A percentile compares a stretch with the other conserved stretches of the same genome.
phyloP scores from a whole-genome alignment of 1,140 invertebrate species.

The Callitettix versicolor region DNA sequence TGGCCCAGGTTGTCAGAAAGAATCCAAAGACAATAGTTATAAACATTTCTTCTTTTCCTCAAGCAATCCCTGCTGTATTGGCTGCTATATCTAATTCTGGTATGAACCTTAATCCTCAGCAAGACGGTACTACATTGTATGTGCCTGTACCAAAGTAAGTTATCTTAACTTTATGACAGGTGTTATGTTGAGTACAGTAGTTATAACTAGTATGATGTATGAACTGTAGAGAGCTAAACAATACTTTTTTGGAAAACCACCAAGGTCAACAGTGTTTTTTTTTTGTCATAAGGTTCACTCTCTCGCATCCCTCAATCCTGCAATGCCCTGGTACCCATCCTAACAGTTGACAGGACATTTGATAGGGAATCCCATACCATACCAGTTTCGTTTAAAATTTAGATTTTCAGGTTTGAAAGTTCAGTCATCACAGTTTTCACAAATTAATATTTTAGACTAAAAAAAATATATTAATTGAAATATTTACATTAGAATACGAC shows the following conservation, averaged over 20 bases:
- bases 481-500: too few species aligned
- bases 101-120: slow-evolving; percentile 88
- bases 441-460: too few species aligned
- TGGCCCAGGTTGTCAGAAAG: slow-evolving; percentile 80
- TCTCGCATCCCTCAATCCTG: too few species aligned
- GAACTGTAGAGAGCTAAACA: background rate
- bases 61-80: slow-evolving; percentile 66
- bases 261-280: too few species aligned
- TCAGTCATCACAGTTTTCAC: too few species aligned
- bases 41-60: slow-evolving; percentile 72
- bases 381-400: too few species aligned
- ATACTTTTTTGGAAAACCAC: background rate
- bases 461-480: too few species aligned
- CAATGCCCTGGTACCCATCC: too few species aligned
- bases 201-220: background rate
- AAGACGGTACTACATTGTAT: slow-evolving; percentile 82
- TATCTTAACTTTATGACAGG: background rate
- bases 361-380: too few species aligned
- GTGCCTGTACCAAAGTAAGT: slow-evolving; percentile 77
- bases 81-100: slow-evolving; percentile 66
- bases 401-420: too few species aligned
- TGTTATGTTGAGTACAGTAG: background rate
- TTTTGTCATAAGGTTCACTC: too few species aligned
- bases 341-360: too few species aligned
- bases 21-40: slow-evolving; percentile 76